phyloP scores from a whole-genome alignment of 92 coral and sea anemone genomes.

The Epizoanthus ramosus region DNA sequence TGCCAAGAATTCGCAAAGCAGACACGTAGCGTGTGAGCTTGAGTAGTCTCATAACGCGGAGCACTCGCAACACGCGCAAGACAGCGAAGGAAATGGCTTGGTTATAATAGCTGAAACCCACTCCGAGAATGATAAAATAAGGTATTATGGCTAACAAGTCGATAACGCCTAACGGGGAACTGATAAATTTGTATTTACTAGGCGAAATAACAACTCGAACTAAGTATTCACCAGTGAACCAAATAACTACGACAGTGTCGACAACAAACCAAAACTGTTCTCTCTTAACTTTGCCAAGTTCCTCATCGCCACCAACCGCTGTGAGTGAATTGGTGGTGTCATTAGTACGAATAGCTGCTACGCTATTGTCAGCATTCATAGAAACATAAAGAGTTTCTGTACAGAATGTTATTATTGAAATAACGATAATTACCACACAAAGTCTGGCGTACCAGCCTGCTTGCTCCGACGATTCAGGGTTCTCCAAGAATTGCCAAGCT shows the following conservation, averaged over 20 bases:
- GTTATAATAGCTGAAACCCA: constrained; percentile 52
- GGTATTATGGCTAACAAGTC: constrained; percentile 90
- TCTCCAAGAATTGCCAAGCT: constrained; percentile 77
- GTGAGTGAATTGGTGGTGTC: constrained; percentile 14
- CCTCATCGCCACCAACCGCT: neutral
- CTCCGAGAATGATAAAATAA: constrained; percentile 64
- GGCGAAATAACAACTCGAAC: constrained; percentile 78
- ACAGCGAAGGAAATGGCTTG: constrained; percentile 74
- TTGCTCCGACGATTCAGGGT: constrained; percentile 75
- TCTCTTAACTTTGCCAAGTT: constrained; percentile 27
- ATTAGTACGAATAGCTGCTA: constrained; percentile 16
- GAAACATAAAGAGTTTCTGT: constrained; percentile 66
- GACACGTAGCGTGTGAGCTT: constrained; percentile 94
- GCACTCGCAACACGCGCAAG: constrained; percentile 76
- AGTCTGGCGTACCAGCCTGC: constrained; percentile 70
- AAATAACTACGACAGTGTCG: constrained; percentile 78
- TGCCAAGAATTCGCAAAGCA: constrained; percentile 85
- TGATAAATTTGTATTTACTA: constrained; percentile 56
- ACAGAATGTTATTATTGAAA: constrained; percentile 82
- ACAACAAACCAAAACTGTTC: constrained; percentile 79
- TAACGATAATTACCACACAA: constrained; percentile 68
- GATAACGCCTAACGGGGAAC: constrained; percentile 75
- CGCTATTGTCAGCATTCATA: constrained; percentile 26
- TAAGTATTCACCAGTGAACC: constrained; percentile 84
- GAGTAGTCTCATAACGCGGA: constrained; percentile 77